Conservation (phyloP, 2,888 invertebrate species). For the Graphium colonna region DNA sequence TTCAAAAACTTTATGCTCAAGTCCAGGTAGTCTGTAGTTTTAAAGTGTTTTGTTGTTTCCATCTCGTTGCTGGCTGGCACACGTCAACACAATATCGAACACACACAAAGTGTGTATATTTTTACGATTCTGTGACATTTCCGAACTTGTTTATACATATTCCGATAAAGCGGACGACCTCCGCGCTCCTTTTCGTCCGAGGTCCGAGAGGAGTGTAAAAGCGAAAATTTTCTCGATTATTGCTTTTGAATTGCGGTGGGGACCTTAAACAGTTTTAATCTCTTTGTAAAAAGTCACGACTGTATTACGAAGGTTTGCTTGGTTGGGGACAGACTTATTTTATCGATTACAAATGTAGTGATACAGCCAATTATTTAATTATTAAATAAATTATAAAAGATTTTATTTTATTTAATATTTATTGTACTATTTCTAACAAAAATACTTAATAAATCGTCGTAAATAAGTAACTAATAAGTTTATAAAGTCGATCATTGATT, state of each 20-base stretch:
- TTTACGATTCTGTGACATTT: constrained; percentile 58
- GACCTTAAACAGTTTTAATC: background rate
- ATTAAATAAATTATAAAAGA: too few relatives aligned
- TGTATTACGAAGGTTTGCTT: background rate
- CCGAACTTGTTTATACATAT: constrained; percentile 58
- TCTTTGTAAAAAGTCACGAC: too few relatives aligned
- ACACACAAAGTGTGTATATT: constrained; percentile 27
- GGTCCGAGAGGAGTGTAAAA: constrained; percentile 9
- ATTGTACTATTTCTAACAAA: too few relatives aligned
- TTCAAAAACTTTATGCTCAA: too few relatives aligned
- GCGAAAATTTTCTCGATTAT: background rate
- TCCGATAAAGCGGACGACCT: constrained; percentile 62
- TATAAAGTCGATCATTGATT: too few relatives aligned
- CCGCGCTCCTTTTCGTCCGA: constrained; percentile 41
- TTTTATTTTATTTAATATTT: too few relatives aligned
- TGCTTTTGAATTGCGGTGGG: background rate
- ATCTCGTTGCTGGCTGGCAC: constrained; percentile 44
- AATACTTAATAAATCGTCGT: too few relatives aligned
- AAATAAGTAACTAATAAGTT: too few relatives aligned
- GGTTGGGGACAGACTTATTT: background rate
- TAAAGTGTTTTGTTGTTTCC: constrained; percentile 8
- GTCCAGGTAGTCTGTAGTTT: constrained; percentile 9
- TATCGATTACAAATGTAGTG: background rate
- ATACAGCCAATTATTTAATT: too few relatives aligned
- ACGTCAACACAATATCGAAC: constrained; percentile 26